Evolutionary conservation across 2,797 vertebrate genomes (phyloP).

Genomic region (Manis pentadactyla): DNA sequence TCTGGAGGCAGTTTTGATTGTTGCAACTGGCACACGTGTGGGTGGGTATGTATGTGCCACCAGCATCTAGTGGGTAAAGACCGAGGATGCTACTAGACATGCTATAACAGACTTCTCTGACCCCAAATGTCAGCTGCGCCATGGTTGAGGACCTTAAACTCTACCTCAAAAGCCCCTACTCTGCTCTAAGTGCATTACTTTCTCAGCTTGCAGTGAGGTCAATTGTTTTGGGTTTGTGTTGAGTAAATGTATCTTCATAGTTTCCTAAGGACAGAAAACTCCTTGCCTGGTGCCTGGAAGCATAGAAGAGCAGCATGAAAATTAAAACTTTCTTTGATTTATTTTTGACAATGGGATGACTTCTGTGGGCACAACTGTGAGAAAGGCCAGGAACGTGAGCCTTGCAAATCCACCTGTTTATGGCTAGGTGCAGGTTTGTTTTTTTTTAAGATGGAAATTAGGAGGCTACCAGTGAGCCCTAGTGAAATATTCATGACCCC

Average conservation of each 20-base stretch:
- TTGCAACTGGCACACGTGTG: not conserved
- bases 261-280: slow-evolving; percentile 35
- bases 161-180: not conserved
- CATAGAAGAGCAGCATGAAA: not conserved
- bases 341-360: slow-evolving; percentile 54
- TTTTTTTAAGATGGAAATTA: slow-evolving; percentile 65
- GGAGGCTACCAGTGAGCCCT: slow-evolving; percentile 57
- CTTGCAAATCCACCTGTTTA: not conserved
- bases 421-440: not conserved
- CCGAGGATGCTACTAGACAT: not conserved
- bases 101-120: not conserved
- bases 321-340: slow-evolving; percentile 49
- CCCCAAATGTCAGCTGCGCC: not conserved
- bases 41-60: not conserved
- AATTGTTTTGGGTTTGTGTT: not conserved
- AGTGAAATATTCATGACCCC: slow-evolving; percentile 83
- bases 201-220: not conserved
- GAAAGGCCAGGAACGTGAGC: not conserved
- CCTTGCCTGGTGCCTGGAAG: not conserved
- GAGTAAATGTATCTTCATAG: slow-evolving; percentile 55
- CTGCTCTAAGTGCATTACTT: not conserved
- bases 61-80: not conserved
- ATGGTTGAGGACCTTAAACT: not conserved
- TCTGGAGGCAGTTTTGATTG: not conserved
- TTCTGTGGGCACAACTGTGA: slow-evolving; percentile 21